Base-by-base conservation (phyloP, 2,113 vertebrate species). In the Cynoglossus semilaevis region DNA sequence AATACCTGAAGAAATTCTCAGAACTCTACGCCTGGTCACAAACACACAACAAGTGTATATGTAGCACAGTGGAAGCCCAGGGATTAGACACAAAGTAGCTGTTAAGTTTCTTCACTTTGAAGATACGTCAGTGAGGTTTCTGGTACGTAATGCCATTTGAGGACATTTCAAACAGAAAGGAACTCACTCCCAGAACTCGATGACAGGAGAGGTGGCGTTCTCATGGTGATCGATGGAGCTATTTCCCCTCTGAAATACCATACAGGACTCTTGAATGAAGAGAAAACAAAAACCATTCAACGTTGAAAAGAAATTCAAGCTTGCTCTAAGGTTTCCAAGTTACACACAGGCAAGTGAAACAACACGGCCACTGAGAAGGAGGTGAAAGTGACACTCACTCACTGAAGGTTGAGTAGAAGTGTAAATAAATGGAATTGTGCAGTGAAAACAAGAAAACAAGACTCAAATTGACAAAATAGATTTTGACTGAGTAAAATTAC, bases 1-100 rank as follows among this genome's bases (percentile, higher is more conserved):
- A 49, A 98, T 96, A 35, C 95, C 96, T 1, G 91, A 89, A 0
- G 96, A 97, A 66, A 98, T 93, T 72, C 93, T 91, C 9, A 98
- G 82, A 10, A 96, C 96, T 70, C 93, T 84, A 66, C 93, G 92
- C 82, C 96, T 98, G 61, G 1, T 68, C 13, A 68, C 13, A 72
- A 11, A 50, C 1, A 58, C 4, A 42, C 4, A 9, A 42, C 16
- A 40, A 37, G 49, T n/a, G 2, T 29, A 29, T 29, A 4, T 29
- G 3, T 29, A 29, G 3, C 6, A 29, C 2, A 29, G 6, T 6
- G 22, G 6, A 2, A 29, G 22, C 2, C 22, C 22, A 29, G 22
- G 3, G 6, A 4, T 29, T 29, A 29, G 6, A 29, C 2, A 29
- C 22, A 29, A 29, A 29, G 2, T 2, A 2, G 6, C 6, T 29